Evolutionary conservation across 2,888 invertebrate species (phyloP).

Genomic region (Nasonia oneida): DNA sequence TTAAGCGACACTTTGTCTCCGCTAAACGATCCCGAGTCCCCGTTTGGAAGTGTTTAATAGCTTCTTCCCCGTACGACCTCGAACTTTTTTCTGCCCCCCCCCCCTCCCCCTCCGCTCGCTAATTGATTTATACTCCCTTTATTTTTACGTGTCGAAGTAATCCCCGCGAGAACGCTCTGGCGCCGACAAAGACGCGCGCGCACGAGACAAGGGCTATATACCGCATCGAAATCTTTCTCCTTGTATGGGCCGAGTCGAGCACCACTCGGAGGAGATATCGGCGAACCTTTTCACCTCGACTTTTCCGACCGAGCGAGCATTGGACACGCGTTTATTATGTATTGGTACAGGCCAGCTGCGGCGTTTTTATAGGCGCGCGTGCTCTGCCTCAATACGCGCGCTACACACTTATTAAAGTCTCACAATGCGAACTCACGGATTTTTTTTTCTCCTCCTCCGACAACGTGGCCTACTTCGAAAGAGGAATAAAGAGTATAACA

Average conservation of each 20-base stretch:
- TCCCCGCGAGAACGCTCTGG: conserved; percentile 13
- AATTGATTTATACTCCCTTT: conserved; percentile 37
- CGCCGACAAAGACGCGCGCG: neutral
- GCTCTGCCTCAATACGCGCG: conserved; percentile 15
- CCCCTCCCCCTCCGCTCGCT: neutral
- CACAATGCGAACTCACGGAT: conserved; percentile 44
- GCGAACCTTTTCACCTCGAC: conserved; percentile 36
- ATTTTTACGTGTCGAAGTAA: neutral
- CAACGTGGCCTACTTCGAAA: conserved; percentile 24
- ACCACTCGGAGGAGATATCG: neutral
- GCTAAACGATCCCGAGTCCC: conserved; percentile 2
- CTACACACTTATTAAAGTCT: conserved; percentile 30
- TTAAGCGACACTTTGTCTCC: conserved; percentile 4
- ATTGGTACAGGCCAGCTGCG: conserved; percentile 8
- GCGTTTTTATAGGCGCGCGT: conserved; percentile 37
- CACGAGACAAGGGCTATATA: neutral
- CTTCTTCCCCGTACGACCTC: conserved; percentile 19
- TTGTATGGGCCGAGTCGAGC: neutral
- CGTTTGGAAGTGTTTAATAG: conserved; percentile 19
- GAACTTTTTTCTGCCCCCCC: neutral
- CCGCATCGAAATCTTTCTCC: conserved; percentile 7
- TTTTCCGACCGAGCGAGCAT: conserved; percentile 34
- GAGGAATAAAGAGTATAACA: neutral
- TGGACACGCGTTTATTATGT: neutral
- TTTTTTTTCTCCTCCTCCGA: neutral